Base-by-base conservation (phyloP, 2,113 vertebrate genomes). In the Pterocles burchelli region DNA sequence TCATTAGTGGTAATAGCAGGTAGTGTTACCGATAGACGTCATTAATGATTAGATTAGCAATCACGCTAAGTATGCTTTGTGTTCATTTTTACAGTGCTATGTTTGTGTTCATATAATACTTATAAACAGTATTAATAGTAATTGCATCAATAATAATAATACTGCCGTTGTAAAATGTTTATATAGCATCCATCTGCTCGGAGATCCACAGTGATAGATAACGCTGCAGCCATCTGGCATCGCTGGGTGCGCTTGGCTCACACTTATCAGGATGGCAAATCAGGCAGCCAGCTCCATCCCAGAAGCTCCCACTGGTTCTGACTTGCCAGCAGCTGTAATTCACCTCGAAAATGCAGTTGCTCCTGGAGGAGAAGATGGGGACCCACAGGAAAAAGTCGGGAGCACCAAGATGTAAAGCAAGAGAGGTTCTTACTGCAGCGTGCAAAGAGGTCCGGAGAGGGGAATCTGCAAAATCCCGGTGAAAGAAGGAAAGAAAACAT, bases 131-230 rank as follows among this genome's bases (percentile, higher is more conserved):
- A 89, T 89, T 95, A 95, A 82, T 61, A 92, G 87, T 33, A 89
- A 91, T 92, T 79, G 84, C 81, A 82, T 38, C 93, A 79, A 75
- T 89, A 95, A 85, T 41, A 92, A 34, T 41, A 92, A 34, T 24
- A 20, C 31, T 66, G 6, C 25, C 36, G 93, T 24, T 85, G 71
- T 54, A 77, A 85, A 89, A 70, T 89, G 89, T 94, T 94, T 79
- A 8, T 43, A 11, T 3, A 51, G 90, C 88, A 73, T 26, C 96
- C 91, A 91, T 96, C 95, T 96, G 94, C 91, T 91, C 54, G 0
- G 6, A 68, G 87, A 71, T 76, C 74, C 46, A 1, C 4, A 6
- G 66, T 17, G 62, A 71, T 28, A 25, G 92, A 80, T 11, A 71
- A 74, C 4, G 7, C 43, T 9, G 9, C 85, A 31, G 45, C 94